Evolutionary conservation across 2,797 vertebrate species (phyloP), one percentile per base, ranked within the genome.

Genomic region (Scarus forsteni): DNA sequence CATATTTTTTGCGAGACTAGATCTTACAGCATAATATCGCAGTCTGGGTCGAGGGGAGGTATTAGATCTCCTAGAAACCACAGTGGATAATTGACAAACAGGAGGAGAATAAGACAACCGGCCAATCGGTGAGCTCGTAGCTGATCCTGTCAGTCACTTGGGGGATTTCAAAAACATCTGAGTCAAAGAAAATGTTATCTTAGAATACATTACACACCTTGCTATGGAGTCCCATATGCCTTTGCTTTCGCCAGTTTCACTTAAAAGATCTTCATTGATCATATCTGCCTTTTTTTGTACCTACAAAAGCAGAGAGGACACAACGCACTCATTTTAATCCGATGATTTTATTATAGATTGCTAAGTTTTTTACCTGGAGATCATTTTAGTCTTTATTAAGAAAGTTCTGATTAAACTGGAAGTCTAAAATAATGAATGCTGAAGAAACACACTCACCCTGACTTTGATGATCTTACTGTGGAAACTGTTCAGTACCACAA

Each of bases 391-490:
- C 5, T 42, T 8, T 1, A 1, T 39, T 39, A 39, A 39, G 7
- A 6, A 39, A 3, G 1, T 7, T 39, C 5, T 10, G 7, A 6
- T 39, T 39, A 39, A 39, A 39, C 7, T 39, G 7, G 2, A 39
- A 39, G 9, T 39, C 38, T 39, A 39, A 39, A 39, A 39, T n/a
- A 5, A 27, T 5, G 51, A 15, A 38, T n/a, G 16, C 35, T 7
- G 39, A 11, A 44, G 8, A 67, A 80, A 58, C 71, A 92, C 91
- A 94, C 96, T 78, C 76, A 99, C 98, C 85, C 96, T 92, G 79
- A 99, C 92, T 97, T 96, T 96, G 91, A 99, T 95, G 80, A 96
- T 97, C 91, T 98, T 99, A 92, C 96, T 97, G 90, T 95, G 96
- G 90, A 99, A 99, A 85, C 93, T 97, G 88, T 95, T 96, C 68